These are phyloP conservation scores for Cololabis saira DNA, from an alignment of 2,113 vertebrate genomes.

Conservation along the genomic window DNA sequence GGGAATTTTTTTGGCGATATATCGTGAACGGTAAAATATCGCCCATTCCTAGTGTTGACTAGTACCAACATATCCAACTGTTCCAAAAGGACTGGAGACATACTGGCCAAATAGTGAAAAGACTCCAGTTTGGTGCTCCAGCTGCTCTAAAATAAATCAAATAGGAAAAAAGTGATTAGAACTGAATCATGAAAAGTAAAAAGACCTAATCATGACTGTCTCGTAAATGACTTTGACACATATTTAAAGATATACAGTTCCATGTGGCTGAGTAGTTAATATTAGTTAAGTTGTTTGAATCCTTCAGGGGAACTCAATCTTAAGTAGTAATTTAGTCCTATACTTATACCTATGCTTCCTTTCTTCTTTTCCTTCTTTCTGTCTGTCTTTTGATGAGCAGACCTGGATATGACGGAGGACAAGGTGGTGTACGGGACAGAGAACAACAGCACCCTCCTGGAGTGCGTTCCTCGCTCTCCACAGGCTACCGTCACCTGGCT, in stretches of 20 bases:
- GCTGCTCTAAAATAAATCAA: too few relatives aligned
- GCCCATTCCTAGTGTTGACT: too few relatives aligned
- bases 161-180: too few relatives aligned
- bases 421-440: constrained; percentile 88
- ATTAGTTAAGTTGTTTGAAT: background rate
- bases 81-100: background rate
- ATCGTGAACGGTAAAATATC: too few relatives aligned
- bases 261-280: background rate
- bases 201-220: too few relatives aligned
- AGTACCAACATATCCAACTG: background rate
- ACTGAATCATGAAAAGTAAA: too few relatives aligned
- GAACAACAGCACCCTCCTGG: constrained; percentile 94
- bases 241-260: too few relatives aligned
- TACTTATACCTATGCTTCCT: too few relatives aligned
- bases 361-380: background rate
- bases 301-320: background rate
- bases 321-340: background rate
- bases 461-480: constrained; percentile 90
- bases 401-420: constrained; percentile 79
- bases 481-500: constrained; percentile 91
- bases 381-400: constrained; percentile 58
- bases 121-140: too few relatives aligned
- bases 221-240: too few relatives aligned
- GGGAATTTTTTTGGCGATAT: too few relatives aligned
- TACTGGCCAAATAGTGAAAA: too few relatives aligned